Conservation (phyloP, 2,797 vertebrate species). For the Thamnophis elegans region DNA sequence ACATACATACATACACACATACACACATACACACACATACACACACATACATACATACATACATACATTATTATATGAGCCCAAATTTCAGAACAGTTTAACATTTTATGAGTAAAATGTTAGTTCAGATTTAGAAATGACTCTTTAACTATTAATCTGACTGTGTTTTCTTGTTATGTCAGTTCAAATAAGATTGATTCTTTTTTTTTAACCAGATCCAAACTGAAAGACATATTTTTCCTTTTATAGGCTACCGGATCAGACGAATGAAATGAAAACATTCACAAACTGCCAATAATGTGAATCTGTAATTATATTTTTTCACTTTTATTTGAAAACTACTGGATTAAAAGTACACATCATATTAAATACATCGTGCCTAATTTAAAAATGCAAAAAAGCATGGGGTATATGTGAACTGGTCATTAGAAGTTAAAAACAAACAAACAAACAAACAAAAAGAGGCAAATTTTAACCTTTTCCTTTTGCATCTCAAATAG, state of each 20-base stretch:
- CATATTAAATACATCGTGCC: not conserved
- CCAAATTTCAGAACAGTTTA: not conserved
- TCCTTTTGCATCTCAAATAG: not conserved
- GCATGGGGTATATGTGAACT: not conserved
- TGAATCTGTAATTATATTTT: not conserved
- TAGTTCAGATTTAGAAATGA: not conserved
- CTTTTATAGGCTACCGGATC: not conserved
- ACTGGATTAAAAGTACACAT: not conserved
- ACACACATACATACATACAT: too few species aligned
- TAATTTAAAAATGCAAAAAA: not conserved
- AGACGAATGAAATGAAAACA: not conserved
- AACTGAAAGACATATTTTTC: not conserved
- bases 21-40: too few species aligned
- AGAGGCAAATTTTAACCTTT: not conserved
- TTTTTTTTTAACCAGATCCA: not conserved
- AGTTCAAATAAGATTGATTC: not conserved
- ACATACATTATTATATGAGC: not conserved
- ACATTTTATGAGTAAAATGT: not conserved
- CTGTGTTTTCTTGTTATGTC: not conserved
- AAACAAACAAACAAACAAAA: not conserved
- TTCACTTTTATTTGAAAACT: not conserved
- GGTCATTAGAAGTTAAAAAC: not conserved
- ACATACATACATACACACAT: too few species aligned
- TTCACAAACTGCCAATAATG: not conserved
- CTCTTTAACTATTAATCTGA: not conserved